phyloP scores from a whole-genome alignment of 2,797 vertebrate genomes.

The Channa striata region DNA sequence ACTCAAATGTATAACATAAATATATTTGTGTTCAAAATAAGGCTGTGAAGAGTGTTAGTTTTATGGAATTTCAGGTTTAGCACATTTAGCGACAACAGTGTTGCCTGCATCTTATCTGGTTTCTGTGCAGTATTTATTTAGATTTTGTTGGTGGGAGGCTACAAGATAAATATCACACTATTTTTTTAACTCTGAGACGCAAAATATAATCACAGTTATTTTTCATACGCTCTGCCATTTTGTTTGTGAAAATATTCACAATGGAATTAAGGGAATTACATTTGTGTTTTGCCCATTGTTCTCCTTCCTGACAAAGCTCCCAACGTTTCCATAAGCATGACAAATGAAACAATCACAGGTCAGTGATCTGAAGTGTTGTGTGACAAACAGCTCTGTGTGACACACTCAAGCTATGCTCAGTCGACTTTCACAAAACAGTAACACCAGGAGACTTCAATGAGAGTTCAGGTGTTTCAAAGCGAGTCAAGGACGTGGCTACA shows the following conservation, averaged over 20 bases:
- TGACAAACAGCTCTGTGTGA: slow-evolving; percentile 27
- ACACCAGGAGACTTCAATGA: slow-evolving; percentile 10
- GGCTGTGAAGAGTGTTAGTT: not conserved
- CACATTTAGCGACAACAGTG: not conserved
- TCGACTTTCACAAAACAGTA: slow-evolving; percentile 13
- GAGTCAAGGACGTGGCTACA: slow-evolving; percentile 51
- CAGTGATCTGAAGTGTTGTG: slow-evolving; percentile 17
- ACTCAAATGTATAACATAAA: not conserved
- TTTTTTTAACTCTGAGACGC: not conserved
- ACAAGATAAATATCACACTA: not conserved
- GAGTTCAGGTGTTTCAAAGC: slow-evolving; percentile 44
- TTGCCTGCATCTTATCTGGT: not conserved
- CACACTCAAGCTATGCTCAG: slow-evolving; percentile 11
- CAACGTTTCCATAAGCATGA: slow-evolving; percentile 25
- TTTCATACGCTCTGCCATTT: slow-evolving; percentile 1
- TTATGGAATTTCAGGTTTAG: not conserved
- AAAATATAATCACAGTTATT: not conserved
- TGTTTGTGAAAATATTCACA: not conserved
- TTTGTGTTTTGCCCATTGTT: not conserved
- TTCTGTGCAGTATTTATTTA: not conserved
- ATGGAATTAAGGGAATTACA: not conserved
- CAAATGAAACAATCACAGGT: slow-evolving; percentile 30
- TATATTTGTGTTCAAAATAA: slow-evolving; percentile 1
- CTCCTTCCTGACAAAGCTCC: slow-evolving; percentile 4
- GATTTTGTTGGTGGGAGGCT: not conserved